A percentile compares a stretch with the other conserved stretches of the same genome.
Evolutionary conservation across 2,113 vertebrate genomes (phyloP).

Genomic region (Zosterops japonicus): DNA sequence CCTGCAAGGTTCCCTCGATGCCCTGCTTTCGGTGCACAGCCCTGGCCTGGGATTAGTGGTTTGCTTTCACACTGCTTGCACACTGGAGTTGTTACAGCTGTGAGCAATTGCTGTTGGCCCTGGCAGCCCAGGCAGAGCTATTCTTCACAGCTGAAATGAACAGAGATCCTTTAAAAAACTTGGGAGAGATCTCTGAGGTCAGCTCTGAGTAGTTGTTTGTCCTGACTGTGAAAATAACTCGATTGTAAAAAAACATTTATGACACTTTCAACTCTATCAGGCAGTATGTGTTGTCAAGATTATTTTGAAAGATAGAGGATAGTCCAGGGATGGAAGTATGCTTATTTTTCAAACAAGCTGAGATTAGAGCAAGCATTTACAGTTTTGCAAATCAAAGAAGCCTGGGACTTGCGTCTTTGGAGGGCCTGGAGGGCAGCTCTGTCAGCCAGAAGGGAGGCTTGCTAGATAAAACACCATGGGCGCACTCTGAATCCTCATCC

Average conservation of each 20-base stretch:
- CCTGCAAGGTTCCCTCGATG: neutral
- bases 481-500: neutral
- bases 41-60: neutral
- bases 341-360: constrained; percentile 36
- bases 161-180: constrained; percentile 32
- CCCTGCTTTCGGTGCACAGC: neutral
- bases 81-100: constrained; percentile 25
- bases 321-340: neutral
- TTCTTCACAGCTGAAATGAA: constrained; percentile 1
- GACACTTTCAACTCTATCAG: constrained; percentile 2
- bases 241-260: constrained; percentile 5
- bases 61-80: neutral
- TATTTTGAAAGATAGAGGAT: constrained; percentile 8
- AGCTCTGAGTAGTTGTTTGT: constrained; percentile 15
- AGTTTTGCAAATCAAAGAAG: neutral
- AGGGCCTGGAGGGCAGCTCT: neutral
- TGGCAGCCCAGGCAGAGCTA: neutral
- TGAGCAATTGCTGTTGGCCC: constrained; percentile 35
- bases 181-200: neutral
- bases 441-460: neutral
- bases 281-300: constrained; percentile 8
- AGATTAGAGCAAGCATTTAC: neutral
- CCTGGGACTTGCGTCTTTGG: neutral
- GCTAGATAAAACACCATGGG: neutral
- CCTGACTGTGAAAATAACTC: constrained; percentile 16